phyloP scores from a whole-genome alignment of 2,888 invertebrate genomes.

The Neoaliturus tenellus region DNA sequence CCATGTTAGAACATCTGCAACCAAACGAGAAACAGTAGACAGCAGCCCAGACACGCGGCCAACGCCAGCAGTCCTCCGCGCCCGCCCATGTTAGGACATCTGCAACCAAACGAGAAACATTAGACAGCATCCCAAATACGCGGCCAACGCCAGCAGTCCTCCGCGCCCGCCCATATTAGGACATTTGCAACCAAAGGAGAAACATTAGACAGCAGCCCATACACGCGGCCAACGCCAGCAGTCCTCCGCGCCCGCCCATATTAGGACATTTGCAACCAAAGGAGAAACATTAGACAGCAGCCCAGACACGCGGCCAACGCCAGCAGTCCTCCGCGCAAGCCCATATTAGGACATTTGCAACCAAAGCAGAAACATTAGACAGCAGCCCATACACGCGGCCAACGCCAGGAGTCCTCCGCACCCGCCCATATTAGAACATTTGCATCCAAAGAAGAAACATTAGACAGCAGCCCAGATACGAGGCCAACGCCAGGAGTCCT shows the following conservation, averaged over 20 bases:
- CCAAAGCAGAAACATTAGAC: constrained; percentile 68
- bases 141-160: constrained; percentile 85
- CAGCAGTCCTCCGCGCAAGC: constrained; percentile 90
- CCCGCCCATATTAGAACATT: constrained; percentile 96
- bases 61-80: constrained; percentile 87
- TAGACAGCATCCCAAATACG: constrained; percentile 77
- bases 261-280: constrained; percentile 92
- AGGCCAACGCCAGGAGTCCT: constrained; percentile 85
- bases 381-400: too few species aligned
- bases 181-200: constrained; percentile 90
- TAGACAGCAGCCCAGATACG: constrained; percentile 77
- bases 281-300: too few species aligned
- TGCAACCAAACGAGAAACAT: too few species aligned
- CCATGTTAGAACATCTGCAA: constrained; percentile 95
- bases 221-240: constrained; percentile 82
- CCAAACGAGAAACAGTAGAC: too few species aligned
- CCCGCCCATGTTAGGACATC: constrained; percentile 96
- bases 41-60: constrained; percentile 78
- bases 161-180: constrained; percentile 94
- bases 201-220: constrained; percentile 76
- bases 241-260: constrained; percentile 93
- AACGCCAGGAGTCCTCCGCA: constrained; percentile 87
- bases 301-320: constrained; percentile 80
- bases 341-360: constrained; percentile 95
- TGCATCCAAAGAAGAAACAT: too few species aligned